Evolutionary conservation across 2,888 invertebrate species (phyloP).

Genomic region (Argynnis bischoffii): DNA sequence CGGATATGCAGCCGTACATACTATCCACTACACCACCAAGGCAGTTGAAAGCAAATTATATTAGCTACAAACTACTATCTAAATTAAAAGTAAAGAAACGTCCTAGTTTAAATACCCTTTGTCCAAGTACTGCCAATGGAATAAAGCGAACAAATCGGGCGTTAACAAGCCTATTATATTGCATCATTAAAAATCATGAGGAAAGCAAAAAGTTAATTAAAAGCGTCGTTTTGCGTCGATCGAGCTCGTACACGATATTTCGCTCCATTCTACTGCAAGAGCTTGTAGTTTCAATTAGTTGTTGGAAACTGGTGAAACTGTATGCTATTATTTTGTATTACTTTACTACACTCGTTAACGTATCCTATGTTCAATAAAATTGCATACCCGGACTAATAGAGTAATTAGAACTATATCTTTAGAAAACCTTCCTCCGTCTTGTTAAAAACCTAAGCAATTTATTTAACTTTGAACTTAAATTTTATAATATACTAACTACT

Average conservation of each 20-base stretch:
- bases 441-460: no score
- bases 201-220: constrained; percentile 27
- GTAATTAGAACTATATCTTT: no score
- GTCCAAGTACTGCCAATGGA: constrained; percentile 1
- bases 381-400: not conserved
- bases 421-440: no score
- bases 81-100: no score
- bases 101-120: not conserved
- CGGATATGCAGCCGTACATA: no score
- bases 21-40: no score
- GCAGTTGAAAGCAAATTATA: no score
- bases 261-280: not conserved
- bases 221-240: constrained; percentile 18
- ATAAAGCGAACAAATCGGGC: constrained; percentile 19
- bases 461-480: no score
- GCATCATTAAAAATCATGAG: constrained; percentile 27
- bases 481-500: no score
- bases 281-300: constrained; percentile 2
- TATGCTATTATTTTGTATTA: constrained; percentile 3
- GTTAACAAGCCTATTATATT: constrained; percentile 12
- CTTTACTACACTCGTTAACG: constrained; percentile 7
- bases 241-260: not conserved
- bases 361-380: constrained; percentile 7
- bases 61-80: no score
- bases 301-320: constrained; percentile 9